Evolutionary conservation across 2,113 vertebrate species (phyloP), one percentile per base, ranked within the genome.

Genomic region (Irena cyanogastra): DNA sequence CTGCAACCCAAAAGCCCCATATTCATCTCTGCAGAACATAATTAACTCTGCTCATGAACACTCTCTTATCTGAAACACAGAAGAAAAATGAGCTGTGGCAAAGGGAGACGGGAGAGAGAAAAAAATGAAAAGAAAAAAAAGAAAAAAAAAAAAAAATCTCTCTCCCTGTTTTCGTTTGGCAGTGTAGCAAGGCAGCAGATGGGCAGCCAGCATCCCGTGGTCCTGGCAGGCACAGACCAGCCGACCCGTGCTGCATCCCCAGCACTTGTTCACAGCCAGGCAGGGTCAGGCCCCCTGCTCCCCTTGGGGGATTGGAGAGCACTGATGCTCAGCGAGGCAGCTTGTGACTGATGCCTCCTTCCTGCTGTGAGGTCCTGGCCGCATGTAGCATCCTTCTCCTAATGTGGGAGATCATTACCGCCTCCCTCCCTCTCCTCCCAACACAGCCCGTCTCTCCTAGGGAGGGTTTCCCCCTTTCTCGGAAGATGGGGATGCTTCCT

Each of bases 41-140:
- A 97, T 97, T 96, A 97, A 97, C 37, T 33, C 83, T 95, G 69
- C 53, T 88, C 60, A 52, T 92, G 76, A 83, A 53, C 16, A 4
- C 30, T 93, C 30, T 78, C 80, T 97, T 97, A 96, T 95, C 92
- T 89, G 91, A 97, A 94, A 94, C 53, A 27, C 2, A 10, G 83
- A 94, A 96, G 88, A 96, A 97, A 96, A 97, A 96, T 95, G 79
- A 97, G 54, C 83, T 57, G 54, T 16, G 18, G 65, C 41, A 71
- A 95, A 69, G 18, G 33, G 44, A 88, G 66, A 77, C 0, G n/a
- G n/a, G 41, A 75, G 39, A 63, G 41, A 3, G 8, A 0, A 10
- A 59, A 53, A 33, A 85, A 57, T 4, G 7, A 6, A 9, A 11
- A 16, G n/a, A n/a, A 27, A 39, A 35, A n/a, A 26, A 7, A 3